Base-by-base conservation (phyloP, 2,888 invertebrate species). In the Andrena dorsata region DNA sequence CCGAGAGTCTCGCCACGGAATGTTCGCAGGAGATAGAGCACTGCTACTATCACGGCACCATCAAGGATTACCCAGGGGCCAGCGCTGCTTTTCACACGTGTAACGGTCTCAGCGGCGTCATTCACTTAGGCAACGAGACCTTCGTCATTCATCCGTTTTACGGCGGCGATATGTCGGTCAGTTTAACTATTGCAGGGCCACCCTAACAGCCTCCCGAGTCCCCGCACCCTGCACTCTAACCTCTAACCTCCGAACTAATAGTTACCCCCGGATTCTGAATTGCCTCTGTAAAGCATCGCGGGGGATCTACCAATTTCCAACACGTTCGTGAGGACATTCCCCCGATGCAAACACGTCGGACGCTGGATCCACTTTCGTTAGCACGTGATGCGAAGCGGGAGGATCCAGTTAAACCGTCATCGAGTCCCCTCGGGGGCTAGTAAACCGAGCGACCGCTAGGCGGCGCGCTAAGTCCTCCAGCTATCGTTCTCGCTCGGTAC, bases 1-100 rank as follows among this genome's bases (percentile, higher is more conserved):
- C 10, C 32, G 47, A 23, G 28, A 3, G 23, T 53, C 53, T 60
- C n/a, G 1, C 61, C 53, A 30, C 20, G 26, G 8, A 51, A 56
- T 49, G 49, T 41, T 88, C 94, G 0, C 95, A 98, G 98, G 98
- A 98, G 95, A 98, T 98, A 94, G 99, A 99, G 94, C 99, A 99
- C 95, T 99, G 99, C 94, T 99, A 99, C 95, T 99, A 99, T 94
- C 99, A 99, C 94, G 99, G 99, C 82, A 98, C 98, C 2, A 98
- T 99, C 78, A 98, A 98, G 94, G 98, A 98, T 95, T 98, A 98
- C 95, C 98, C 98, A 7, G 98, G 98, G 87, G 98, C 99, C 28
- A 97, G 97, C 86, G 99, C 99, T 30, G 99, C 99, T 90, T 98
- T 99, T 95, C 98, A 98, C 95, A 99, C 99, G 72, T 99, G 99